A percentile compares a stretch with the other conserved stretches of the same genome.
phyloP scores from a whole-genome alignment of 2,888 invertebrate genomes.

The Salticus scenicus region DNA sequence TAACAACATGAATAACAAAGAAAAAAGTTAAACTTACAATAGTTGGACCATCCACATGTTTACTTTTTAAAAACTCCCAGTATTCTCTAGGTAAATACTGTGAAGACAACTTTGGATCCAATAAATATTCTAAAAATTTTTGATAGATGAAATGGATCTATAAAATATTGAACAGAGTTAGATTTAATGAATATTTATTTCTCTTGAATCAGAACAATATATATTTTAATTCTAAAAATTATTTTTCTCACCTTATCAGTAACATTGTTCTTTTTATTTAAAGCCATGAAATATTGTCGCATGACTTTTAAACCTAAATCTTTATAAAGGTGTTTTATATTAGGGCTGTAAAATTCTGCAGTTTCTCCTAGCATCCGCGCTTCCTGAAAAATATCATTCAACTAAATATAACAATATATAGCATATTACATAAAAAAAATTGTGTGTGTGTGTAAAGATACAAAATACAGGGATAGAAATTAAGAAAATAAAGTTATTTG shows the following conservation, averaged over 20 bases:
- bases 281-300: conserved; percentile 77
- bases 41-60: conserved; percentile 52
- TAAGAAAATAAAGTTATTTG: too few species aligned
- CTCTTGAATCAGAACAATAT: too few species aligned
- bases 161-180: too few species aligned
- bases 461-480: too few species aligned
- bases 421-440: too few species aligned
- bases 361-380: conserved; percentile 49
- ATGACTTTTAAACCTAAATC: conserved; percentile 84
- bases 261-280: conserved; percentile 44
- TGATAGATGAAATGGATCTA: conserved; percentile 52
- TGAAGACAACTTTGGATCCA: conserved; percentile 43
- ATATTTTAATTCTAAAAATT: too few species aligned
- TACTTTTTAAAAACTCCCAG: conserved; percentile 62
- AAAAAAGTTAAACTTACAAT: too few species aligned
- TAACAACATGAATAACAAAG: too few species aligned
- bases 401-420: too few species aligned
- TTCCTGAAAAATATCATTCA: conserved; percentile 55
- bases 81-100: conserved; percentile 69
- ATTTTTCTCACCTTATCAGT: conserved; percentile 54
- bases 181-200: too few species aligned
- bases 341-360: conserved; percentile 45
- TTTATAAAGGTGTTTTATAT: conserved; percentile 81
- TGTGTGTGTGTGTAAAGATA: too few species aligned
- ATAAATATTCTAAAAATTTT: conserved; percentile 58